Evolutionary conservation across 2,888 invertebrate genomes (phyloP).

Genomic region (Harpagoxenus sublaevis): DNA sequence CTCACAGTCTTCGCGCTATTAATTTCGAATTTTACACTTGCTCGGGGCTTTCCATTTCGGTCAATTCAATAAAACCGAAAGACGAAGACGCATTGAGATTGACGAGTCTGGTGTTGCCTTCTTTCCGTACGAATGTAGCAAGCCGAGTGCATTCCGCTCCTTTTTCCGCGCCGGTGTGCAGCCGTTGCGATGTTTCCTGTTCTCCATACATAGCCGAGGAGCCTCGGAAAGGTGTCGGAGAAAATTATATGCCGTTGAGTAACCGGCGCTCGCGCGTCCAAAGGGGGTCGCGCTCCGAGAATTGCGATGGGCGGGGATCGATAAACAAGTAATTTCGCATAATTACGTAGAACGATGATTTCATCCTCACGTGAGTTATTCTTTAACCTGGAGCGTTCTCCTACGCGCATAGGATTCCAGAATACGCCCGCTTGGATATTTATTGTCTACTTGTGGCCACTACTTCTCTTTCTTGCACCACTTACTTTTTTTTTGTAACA

Average conservation of each 20-base stretch:
- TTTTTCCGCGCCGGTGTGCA: slow-evolving; percentile 16
- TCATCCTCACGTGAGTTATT: slow-evolving; percentile 17
- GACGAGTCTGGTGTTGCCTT: background rate
- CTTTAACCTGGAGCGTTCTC: background rate
- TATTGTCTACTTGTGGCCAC: background rate
- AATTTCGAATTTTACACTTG: background rate
- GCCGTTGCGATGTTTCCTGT: slow-evolving; percentile 36
- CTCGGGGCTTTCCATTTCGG: background rate
- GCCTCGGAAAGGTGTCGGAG: slow-evolving; percentile 25
- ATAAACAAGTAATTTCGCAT: slow-evolving; percentile 28
- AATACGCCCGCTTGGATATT: background rate
- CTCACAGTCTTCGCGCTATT: background rate
- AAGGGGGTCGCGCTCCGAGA: slow-evolving; percentile 14
- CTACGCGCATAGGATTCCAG: background rate
- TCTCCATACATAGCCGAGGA: slow-evolving; percentile 32
- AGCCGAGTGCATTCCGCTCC: slow-evolving; percentile 17
- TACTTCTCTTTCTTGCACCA: background rate
- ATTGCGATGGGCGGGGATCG: slow-evolving; percentile 33
- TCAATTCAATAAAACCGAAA: background rate
- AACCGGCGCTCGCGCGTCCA: background rate
- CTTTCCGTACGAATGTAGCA: background rate
- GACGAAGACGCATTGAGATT: background rate
- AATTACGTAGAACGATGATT: slow-evolving; percentile 30
- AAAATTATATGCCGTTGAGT: slow-evolving; percentile 34
- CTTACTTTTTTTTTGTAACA: background rate